Evolutionary conservation across 2,888 invertebrate species (phyloP).

Genomic region (Trachelus stipa): DNA sequence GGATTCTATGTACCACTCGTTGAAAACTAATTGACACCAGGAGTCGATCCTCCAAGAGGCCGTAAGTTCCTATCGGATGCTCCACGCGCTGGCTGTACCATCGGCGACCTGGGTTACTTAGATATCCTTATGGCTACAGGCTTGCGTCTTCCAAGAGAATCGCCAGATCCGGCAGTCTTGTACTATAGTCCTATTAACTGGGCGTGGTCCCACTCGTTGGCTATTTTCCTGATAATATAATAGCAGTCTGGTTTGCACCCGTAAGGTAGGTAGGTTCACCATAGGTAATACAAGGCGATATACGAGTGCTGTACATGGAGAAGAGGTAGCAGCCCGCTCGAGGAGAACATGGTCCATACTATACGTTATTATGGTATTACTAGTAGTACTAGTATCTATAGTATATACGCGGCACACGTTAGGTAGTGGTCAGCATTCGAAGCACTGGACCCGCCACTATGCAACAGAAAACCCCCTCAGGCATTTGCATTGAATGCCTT

Average conservation of each 20-base stretch:
- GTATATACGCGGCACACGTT: not conserved
- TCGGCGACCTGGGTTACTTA: not conserved
- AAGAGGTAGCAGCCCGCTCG: not conserved
- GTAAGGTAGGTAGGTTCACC: slow-evolving; percentile 32
- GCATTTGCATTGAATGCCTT: slow-evolving; percentile 66
- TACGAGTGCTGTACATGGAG: not conserved
- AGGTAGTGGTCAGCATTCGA: slow-evolving; percentile 2
- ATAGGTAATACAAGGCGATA: slow-evolving; percentile 6
- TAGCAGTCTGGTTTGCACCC: slow-evolving; percentile 34
- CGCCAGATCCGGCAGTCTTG: not conserved
- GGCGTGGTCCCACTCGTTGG: slow-evolving; percentile 33
- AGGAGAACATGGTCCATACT: not conserved
- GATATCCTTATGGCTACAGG: not conserved
- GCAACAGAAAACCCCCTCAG: slow-evolving; percentile 31
- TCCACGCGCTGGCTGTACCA: not conserved
- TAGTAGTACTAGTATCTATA: not conserved
- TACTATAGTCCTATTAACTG: slow-evolving; percentile 20
- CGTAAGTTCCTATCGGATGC: not conserved
- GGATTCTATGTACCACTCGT: not conserved
- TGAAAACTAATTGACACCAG: not conserved
- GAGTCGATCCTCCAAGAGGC: not conserved
- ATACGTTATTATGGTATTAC: not conserved
- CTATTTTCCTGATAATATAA: slow-evolving; percentile 42
- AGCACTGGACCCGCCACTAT: slow-evolving; percentile 19
- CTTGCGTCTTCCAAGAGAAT: not conserved